Percentiles rank a stretch among this genome's conserved stretches.
These are phyloP conservation scores for Periophthalmodon schlosseri DNA, from an alignment of 2,113 vertebrate genomes.

Conservation along the genomic window DNA sequence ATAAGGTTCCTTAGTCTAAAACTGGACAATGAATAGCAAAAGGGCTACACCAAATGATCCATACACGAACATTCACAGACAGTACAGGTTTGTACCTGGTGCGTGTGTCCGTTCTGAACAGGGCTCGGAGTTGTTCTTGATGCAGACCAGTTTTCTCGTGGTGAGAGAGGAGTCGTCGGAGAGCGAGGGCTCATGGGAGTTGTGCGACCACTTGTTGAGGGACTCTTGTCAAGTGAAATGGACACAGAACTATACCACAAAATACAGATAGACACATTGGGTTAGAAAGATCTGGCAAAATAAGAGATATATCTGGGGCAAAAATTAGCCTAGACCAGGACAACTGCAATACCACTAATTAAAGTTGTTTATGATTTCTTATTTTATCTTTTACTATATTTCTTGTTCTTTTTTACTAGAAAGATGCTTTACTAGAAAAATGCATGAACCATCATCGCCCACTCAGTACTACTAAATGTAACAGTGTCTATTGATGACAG, in stretches of 20 bases:
- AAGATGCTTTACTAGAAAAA: background rate
- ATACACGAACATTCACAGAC: background rate
- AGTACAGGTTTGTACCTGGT: conserved; percentile 37
- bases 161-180: conserved; percentile 21
- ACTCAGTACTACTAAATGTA: background rate
- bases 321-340: background rate
- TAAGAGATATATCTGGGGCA: background rate
- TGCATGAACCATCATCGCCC: background rate
- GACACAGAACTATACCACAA: conserved; percentile 70
- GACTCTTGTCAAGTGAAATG: conserved; percentile 73
- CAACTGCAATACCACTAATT: background rate
- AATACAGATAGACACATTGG: conserved; percentile 11
- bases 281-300: background rate
- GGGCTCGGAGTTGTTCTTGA: conserved; percentile 33
- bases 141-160: conserved; percentile 35
- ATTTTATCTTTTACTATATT: background rate
- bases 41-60: too few relatives aligned
- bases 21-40: too few relatives aligned
- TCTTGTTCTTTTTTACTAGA: background rate
- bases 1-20: too few relatives aligned
- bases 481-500: background rate
- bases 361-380: background rate
- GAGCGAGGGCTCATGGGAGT: conserved; percentile 65
- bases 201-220: conserved; percentile 45
- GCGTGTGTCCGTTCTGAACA: conserved; percentile 52